phyloP scores from a whole-genome alignment of 2,888 invertebrate genomes.

The Pedicia rivosa region DNA sequence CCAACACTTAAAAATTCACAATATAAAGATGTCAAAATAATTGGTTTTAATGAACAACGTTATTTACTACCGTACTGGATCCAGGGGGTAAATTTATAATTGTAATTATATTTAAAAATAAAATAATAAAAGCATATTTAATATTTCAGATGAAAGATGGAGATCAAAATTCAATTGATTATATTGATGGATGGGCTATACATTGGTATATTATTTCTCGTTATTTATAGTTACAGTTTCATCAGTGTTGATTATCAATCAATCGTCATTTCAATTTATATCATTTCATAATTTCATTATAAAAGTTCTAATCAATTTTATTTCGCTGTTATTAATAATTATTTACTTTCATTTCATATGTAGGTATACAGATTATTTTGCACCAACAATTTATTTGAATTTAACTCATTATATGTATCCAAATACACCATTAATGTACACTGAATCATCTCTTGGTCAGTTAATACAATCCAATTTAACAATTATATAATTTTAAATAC shows the following conservation, averaged over 20 bases:
- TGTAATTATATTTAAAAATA: background rate
- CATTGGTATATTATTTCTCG: too few relatives aligned
- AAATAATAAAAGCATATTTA: background rate
- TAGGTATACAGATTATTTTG: slow-evolving; percentile 51
- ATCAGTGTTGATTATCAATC: slow-evolving; percentile 64
- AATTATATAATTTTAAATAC: too few relatives aligned
- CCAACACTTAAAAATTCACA: slow-evolving; percentile 43
- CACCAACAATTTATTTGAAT: slow-evolving; percentile 40
- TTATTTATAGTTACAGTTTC: too few relatives aligned
- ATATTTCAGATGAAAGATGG: slow-evolving; percentile 34
- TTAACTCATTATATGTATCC: slow-evolving; percentile 42
- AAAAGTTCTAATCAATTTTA: too few relatives aligned
- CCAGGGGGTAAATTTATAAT: slow-evolving; percentile 34
- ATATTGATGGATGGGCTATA: slow-evolving; percentile 57
- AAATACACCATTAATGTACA: slow-evolving; percentile 55
- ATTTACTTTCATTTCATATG: too few relatives aligned
- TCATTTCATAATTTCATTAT: too few relatives aligned
- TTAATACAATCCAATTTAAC: too few relatives aligned
- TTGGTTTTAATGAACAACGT: slow-evolving; percentile 64
- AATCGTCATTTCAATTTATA: slow-evolving; percentile 36
- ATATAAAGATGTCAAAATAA: slow-evolving; percentile 44
- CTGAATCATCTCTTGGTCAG: slow-evolving; percentile 67
- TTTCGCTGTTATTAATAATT: too few relatives aligned
- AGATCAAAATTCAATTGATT: slow-evolving; percentile 37
- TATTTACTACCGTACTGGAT: slow-evolving; percentile 47